A percentile compares a stretch with the other conserved stretches of the same genome.
phyloP scores from a whole-genome alignment of 2,113 vertebrate species.

The Anas platyrhynchos region DNA sequence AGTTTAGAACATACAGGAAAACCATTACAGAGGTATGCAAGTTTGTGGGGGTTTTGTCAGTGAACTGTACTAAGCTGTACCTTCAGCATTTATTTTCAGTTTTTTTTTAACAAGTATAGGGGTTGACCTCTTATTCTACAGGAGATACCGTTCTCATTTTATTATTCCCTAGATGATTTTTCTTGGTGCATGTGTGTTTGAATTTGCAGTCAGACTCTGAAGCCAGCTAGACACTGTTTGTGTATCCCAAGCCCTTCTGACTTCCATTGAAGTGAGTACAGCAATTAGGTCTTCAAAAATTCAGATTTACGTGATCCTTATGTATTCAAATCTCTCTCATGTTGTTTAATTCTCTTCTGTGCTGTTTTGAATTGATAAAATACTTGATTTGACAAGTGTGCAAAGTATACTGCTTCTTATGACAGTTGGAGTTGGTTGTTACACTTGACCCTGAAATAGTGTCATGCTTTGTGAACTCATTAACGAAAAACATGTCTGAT shows the following conservation, averaged over 20 bases:
- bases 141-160: neutral
- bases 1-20: neutral
- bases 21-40: neutral
- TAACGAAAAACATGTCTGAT: neutral
- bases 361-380: neutral
- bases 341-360: neutral
- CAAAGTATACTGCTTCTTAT: constrained; percentile 12
- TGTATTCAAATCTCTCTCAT: neutral
- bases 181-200: neutral
- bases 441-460: neutral
- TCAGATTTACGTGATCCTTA: neutral
- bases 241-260: neutral
- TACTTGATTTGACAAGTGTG: neutral
- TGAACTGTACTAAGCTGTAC: neutral
- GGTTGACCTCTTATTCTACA: neutral
- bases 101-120: neutral
- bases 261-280: neutral
- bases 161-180: neutral
- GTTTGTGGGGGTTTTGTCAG: neutral
- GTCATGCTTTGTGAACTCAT: neutral
- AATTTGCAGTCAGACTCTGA: neutral
- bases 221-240: neutral
- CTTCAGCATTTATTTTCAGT: neutral
- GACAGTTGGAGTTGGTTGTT: neutral
- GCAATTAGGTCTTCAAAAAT: neutral